Evolutionary conservation across 2,113 vertebrate species (phyloP).

Genomic region (Lepidothrix coronata): DNA sequence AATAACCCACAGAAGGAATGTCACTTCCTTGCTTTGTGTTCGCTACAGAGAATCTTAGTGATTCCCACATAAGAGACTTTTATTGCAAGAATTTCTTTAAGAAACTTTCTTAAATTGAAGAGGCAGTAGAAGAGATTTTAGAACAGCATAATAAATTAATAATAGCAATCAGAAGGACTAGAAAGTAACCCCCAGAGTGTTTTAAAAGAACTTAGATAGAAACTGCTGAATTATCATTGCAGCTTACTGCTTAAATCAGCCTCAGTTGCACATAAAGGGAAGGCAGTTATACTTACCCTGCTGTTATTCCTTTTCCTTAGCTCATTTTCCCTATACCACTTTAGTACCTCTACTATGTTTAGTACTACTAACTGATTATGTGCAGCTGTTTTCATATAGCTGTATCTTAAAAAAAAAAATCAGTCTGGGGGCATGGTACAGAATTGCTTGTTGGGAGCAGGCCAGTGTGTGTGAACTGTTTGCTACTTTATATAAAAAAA

Average conservation of each 20-base stretch:
- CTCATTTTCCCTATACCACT: not conserved
- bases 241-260: not conserved
- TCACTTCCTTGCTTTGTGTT: not conserved
- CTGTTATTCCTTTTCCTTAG: not conserved
- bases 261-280: not conserved
- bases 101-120: not conserved
- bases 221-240: not conserved
- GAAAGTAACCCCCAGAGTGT: not conserved
- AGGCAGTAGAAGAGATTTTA: not conserved
- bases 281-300: not conserved
- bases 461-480: not conserved
- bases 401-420: not conserved
- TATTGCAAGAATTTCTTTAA: not conserved
- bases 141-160: slow-evolving; percentile 2
- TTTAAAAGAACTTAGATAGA: not conserved
- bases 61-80: not conserved
- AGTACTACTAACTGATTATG: not conserved
- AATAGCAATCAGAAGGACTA: slow-evolving; percentile 4
- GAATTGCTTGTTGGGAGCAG: not conserved
- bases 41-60: not conserved
- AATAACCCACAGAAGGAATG: not conserved
- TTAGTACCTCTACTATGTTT: not conserved
- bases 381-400: not conserved
- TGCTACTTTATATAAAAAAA: not conserved
- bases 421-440: not conserved